Base-by-base conservation (phyloP, 2,888 invertebrate genomes). In the Arge pagana region DNA sequence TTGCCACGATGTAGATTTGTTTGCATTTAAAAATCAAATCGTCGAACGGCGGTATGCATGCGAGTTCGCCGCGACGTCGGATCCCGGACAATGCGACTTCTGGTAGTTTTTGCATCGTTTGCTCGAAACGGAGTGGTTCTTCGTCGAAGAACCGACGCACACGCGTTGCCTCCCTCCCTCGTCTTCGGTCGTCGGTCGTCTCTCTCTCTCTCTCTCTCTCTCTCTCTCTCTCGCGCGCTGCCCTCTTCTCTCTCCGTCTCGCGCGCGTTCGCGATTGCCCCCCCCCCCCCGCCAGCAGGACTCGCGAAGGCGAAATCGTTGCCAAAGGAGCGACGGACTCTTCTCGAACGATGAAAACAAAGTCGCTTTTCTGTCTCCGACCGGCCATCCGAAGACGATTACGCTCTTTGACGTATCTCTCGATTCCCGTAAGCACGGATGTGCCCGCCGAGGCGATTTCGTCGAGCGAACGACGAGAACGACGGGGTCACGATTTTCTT, bases 21-120 rank as follows among this genome's bases (percentile, higher is more conserved):
- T 74, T 74, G 74, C 74, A 74, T 74, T 74, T 74, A 74, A 74
- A 74, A 74, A 74, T 74, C 74, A 74, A 74, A 74, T 74, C 57
- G 58, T 35, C 52, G 55, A 37, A 41, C 53, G 50, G 52, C 53
- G 54, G 50, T 69, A 69, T 71, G 71, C 69, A 70, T 66, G 45
- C 52, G 63, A 13, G 16, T 21, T 35, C 37, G 31, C 39, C 37
- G 36, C 36, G 23, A 19, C 31, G 35, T 18, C 23, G 39, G 26
- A 37, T 19, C 16, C 43, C 31, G 50, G 43, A 51, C 50, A 51
- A 51, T 61, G 65, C 74, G 67, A 30, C 31, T 11, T 31, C 31
- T 24, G 66, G 67, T 68, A 72, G 71, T 74, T 74, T 74, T 74
- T 74, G 72, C 64, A 68, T 68, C 67, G 71, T 69, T 72, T 72